Conservation (phyloP, 2,888 invertebrate genomes). For the Prenolepis imparis region DNA sequence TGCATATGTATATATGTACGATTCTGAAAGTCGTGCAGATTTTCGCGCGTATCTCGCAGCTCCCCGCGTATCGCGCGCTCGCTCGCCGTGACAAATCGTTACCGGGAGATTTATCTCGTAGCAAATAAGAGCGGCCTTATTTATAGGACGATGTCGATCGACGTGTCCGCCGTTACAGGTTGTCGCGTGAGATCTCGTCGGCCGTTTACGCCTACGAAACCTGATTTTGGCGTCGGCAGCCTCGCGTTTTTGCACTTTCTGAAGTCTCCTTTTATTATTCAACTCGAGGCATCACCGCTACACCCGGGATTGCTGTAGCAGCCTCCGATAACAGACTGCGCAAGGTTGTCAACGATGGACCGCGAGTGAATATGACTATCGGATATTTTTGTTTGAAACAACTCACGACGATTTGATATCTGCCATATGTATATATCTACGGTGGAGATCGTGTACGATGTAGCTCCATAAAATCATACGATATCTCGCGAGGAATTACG, state of each 20-base stretch:
- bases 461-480: constrained; percentile 12
- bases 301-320: constrained; percentile 1
- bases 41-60: constrained; percentile 40
- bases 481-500: constrained; percentile 18
- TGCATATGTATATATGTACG: neutral
- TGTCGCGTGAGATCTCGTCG: constrained; percentile 52
- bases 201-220: constrained; percentile 53
- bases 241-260: constrained; percentile 14
- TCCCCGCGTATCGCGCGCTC: constrained; percentile 34
- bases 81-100: constrained; percentile 57
- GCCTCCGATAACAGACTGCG: constrained; percentile 33
- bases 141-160: constrained; percentile 56
- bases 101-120: constrained; percentile 58
- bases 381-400: constrained; percentile 40
- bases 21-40: constrained; percentile 32
- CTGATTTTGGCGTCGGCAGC: constrained; percentile 45
- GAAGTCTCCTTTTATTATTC: constrained; percentile 46
- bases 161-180: constrained; percentile 55
- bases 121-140: constrained; percentile 56
- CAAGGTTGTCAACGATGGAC: constrained; percentile 13
- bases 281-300: neutral
- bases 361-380: constrained; percentile 8
- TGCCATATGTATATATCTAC: neutral
- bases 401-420: neutral
- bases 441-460: neutral